These are phyloP conservation scores for Pollenia griseotomentosa DNA, from an alignment of 2,888 invertebrate genomes.

Conservation along the genomic window DNA sequence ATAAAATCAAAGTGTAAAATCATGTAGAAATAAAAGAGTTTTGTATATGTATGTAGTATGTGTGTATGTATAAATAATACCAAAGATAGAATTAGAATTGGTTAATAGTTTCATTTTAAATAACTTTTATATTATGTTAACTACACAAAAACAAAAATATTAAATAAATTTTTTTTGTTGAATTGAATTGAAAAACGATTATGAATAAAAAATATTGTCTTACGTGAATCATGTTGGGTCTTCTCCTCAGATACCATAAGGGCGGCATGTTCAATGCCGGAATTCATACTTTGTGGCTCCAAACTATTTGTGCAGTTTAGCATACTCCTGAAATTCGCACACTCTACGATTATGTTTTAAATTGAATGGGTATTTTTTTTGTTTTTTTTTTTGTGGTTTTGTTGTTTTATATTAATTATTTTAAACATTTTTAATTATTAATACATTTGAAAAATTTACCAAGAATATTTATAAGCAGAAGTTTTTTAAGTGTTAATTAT, in stretches of 20 bases:
- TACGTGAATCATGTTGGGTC: constrained; percentile 92
- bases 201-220: constrained; percentile 84
- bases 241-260: constrained; percentile 91
- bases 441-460: constrained; percentile 14
- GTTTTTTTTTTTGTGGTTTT: constrained; percentile 61
- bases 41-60: not conserved
- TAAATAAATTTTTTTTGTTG: constrained; percentile 16
- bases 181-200: constrained; percentile 63
- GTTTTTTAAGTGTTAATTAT: too few relatives aligned
- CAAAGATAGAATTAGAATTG: constrained; percentile 13
- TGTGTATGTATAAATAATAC: not conserved
- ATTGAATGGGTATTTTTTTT: constrained; percentile 80
- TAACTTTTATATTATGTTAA: constrained; percentile 27
- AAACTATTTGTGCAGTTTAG: constrained; percentile 97
- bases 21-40: not conserved
- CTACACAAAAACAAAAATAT: constrained; percentile 63
- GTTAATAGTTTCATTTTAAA: constrained; percentile 32
- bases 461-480: constrained; percentile 1
- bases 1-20: constrained; percentile 20
- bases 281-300: constrained; percentile 93
- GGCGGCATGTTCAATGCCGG: constrained; percentile 90
- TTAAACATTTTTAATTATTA: constrained; percentile 11
- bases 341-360: constrained; percentile 86
- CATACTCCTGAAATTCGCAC: constrained; percentile 93
- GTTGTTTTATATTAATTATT: constrained; percentile 52